Conservation (phyloP, 1,140 invertebrate species). For the Hesperophylax magnus region DNA sequence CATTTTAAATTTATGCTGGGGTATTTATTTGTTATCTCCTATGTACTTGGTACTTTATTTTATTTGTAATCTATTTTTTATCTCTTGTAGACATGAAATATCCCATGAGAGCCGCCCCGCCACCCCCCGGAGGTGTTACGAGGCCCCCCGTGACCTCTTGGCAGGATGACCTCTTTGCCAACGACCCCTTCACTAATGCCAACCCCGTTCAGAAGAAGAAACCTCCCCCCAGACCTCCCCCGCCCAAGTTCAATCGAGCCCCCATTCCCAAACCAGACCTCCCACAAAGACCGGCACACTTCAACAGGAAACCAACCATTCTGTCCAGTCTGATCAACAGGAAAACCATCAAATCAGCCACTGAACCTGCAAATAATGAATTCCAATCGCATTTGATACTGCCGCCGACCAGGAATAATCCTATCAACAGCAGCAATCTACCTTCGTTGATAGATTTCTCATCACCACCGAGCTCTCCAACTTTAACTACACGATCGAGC, state of each 20-base stretch:
- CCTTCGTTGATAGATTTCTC: slow-evolving; percentile 74
- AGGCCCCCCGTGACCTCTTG: slow-evolving; percentile 66
- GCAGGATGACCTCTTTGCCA: slow-evolving; percentile 64
- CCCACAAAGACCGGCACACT: slow-evolving; percentile 66
- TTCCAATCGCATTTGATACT: slow-evolving; percentile 52
- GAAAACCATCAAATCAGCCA: slow-evolving; percentile 45
- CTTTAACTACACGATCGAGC: slow-evolving; percentile 79
- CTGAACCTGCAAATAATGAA: slow-evolving; percentile 43
- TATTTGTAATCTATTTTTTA: neutral
- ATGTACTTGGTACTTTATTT: neutral
- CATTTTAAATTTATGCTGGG: neutral
- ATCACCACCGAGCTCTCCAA: slow-evolving; percentile 80
- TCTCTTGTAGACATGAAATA: slow-evolving; percentile 66
- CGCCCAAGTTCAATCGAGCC: slow-evolving; percentile 63
- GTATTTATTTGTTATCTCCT: neutral
- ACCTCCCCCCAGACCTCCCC: slow-evolving; percentile 70
- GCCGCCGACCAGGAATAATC: slow-evolving; percentile 32
- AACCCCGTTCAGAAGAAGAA: slow-evolving; percentile 65
- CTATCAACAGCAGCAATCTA: slow-evolving; percentile 33
- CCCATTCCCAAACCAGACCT: slow-evolving; percentile 60
- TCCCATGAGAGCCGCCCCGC: slow-evolving; percentile 65
- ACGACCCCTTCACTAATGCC: slow-evolving; percentile 62
- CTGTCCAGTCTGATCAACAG: slow-evolving; percentile 64
- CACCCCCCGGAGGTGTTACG: slow-evolving; percentile 61
- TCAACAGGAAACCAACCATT: slow-evolving; percentile 69